Percentiles rank a stretch among this genome's conserved stretches.
Conservation (phyloP, 2,888 invertebrate genomes). For the Calameuta idolon region DNA sequence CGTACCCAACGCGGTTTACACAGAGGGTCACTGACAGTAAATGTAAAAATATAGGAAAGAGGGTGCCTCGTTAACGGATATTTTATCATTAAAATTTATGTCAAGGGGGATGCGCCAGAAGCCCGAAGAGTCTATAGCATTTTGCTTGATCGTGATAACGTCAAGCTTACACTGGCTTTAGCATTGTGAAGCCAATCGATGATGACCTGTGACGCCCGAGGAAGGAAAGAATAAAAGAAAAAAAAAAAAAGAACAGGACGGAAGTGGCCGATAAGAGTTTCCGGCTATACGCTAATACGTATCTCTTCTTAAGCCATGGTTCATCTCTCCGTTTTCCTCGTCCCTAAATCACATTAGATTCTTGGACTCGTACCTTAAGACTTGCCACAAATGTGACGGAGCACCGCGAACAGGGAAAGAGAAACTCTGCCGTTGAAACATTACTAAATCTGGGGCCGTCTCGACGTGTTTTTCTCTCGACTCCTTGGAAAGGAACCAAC, state of each 20-base stretch:
- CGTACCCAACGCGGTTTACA: not conserved
- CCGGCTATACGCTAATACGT: not conserved
- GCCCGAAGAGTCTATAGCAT: not conserved
- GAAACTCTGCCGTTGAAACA: not conserved
- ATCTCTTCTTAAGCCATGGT: not conserved
- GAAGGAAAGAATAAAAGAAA: not conserved
- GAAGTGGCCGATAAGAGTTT: not conserved
- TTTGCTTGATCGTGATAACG: conserved; percentile 39
- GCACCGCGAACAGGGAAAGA: not conserved
- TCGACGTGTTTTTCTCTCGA: conserved; percentile 7
- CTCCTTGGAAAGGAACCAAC: conserved; percentile 5
- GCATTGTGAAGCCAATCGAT: conserved; percentile 14
- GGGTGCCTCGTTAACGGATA: not conserved
- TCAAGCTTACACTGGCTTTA: conserved; percentile 20
- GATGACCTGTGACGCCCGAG: not conserved
- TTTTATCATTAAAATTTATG: conserved; percentile 45
- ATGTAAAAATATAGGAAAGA: not conserved
- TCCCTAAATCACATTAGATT: not conserved
- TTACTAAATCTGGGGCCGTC: not conserved
- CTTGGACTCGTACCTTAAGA: not conserved
- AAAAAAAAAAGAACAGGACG: not conserved
- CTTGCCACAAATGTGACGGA: not conserved
- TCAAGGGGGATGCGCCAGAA: conserved; percentile 36
- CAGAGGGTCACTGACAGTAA: not conserved
- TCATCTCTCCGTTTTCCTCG: not conserved